Evolutionary conservation across 2,888 invertebrate species (phyloP).

Genomic region (Meliscaeva auricollis): DNA sequence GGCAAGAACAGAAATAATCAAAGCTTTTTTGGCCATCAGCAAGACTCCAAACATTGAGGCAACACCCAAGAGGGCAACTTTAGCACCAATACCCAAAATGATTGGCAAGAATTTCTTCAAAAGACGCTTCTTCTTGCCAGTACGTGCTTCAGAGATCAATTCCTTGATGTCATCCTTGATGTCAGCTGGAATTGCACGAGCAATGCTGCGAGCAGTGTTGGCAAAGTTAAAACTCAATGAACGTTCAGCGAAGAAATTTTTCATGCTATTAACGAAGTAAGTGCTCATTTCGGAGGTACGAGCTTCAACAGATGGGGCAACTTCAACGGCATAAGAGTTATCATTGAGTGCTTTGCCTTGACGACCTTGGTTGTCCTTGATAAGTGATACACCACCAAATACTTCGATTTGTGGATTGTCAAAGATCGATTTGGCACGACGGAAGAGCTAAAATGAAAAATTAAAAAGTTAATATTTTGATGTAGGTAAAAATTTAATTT

Average conservation of each 20-base stretch:
- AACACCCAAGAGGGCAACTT: constrained; percentile 85
- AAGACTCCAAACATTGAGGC: constrained; percentile 86
- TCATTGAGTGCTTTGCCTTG: constrained; percentile 84
- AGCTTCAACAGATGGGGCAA: constrained; percentile 84
- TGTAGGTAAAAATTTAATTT: background rate
- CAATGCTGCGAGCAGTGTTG: constrained; percentile 84
- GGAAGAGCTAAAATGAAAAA: constrained; percentile 84
- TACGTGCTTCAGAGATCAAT: constrained; percentile 86
- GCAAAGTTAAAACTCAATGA: constrained; percentile 85
- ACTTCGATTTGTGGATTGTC: constrained; percentile 86
- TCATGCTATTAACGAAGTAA: constrained; percentile 85
- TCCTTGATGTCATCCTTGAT: constrained; percentile 86
- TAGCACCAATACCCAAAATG: constrained; percentile 86
- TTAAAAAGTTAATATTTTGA: constrained; percentile 1
- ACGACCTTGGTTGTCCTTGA: constrained; percentile 83
- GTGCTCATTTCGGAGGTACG: constrained; percentile 86
- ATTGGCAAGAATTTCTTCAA: constrained; percentile 86
- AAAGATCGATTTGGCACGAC: constrained; percentile 86
- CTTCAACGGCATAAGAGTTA: constrained; percentile 85
- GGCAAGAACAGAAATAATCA: constrained; percentile 86
- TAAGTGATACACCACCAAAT: constrained; percentile 85
- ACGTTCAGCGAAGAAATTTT: constrained; percentile 86
- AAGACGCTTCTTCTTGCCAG: constrained; percentile 85
- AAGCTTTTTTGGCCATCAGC: constrained; percentile 87
- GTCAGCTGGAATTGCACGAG: constrained; percentile 86